A percentile compares a stretch with the other conserved stretches of the same genome.
These are phyloP conservation scores for Spatulosminthurus flaviceps DNA, from an alignment of 2,888 invertebrate species.

Conservation along the genomic window DNA sequence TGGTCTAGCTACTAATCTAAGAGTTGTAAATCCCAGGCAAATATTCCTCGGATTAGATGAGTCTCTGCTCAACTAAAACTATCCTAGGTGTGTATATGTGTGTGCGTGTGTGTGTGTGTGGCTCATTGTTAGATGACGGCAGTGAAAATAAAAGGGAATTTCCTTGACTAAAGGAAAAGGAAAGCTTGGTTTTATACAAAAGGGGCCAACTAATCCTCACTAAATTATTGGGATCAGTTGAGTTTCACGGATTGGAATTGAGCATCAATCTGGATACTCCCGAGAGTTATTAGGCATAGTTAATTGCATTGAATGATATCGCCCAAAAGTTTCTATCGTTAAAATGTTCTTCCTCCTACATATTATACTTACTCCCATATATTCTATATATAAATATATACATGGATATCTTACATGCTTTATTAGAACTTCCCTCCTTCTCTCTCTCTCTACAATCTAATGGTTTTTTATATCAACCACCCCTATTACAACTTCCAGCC, in stretches of 20 bases:
- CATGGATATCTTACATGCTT: too few relatives aligned
- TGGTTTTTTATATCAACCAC: neutral
- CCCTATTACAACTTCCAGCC: neutral
- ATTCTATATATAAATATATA: too few relatives aligned
- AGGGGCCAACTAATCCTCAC: conserved; percentile 36
- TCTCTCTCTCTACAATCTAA: neutral
- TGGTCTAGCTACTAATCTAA: neutral
- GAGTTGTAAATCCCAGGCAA: conserved; percentile 15
- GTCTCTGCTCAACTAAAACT: too few relatives aligned
- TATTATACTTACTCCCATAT: too few relatives aligned
- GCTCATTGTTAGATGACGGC: too few relatives aligned
- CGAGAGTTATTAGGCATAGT: conserved; percentile 47
- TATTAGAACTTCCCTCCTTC: neutral
- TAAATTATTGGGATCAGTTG: conserved; percentile 46
- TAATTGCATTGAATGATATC: conserved; percentile 44
- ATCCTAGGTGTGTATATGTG: too few relatives aligned
- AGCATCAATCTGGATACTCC: conserved; percentile 45
- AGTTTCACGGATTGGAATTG: conserved; percentile 46
- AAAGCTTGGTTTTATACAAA: conserved; percentile 5
- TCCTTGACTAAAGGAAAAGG: conserved; percentile 26
- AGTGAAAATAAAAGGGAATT: conserved; percentile 14
- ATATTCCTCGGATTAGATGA: conserved; percentile 21
- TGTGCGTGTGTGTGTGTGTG: too few relatives aligned
- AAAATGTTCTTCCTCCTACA: neutral
- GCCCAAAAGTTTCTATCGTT: conserved; percentile 38